These are phyloP conservation scores for Psix sp. DNA, from an alignment of 1,140 invertebrate species.

Conservation along the genomic window DNA sequence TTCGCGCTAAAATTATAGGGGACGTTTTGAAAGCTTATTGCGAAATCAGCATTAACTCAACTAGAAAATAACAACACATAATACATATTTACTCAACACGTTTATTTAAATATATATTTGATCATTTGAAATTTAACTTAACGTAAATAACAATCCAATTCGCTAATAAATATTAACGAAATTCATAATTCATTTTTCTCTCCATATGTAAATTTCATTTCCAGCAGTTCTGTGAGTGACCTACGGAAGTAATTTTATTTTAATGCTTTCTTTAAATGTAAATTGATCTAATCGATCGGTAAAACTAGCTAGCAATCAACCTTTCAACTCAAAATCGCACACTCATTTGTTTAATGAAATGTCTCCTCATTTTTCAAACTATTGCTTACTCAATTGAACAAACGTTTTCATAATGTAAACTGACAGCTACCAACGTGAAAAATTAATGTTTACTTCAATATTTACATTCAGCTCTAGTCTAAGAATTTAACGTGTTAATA, in stretches of 20 bases:
- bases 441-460: too few relatives aligned
- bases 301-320: conserved; percentile 1
- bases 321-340: conserved; percentile 6
- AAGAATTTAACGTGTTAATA: too few relatives aligned
- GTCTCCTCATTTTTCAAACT: conserved; percentile 1
- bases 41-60: background rate
- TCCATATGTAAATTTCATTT: background rate
- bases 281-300: conserved; percentile 15
- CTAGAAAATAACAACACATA: too few relatives aligned
- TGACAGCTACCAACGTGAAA: conserved; percentile 1
- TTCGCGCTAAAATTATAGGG: too few relatives aligned
- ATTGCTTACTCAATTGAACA: background rate
- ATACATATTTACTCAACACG: too few relatives aligned
- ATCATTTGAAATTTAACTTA: too few relatives aligned
- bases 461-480: too few relatives aligned
- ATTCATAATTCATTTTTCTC: too few relatives aligned
- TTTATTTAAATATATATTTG: too few relatives aligned
- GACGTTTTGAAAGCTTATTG: background rate
- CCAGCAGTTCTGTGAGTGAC: background rate
- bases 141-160: too few relatives aligned
- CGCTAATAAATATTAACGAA: too few relatives aligned
- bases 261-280: conserved; percentile 5
- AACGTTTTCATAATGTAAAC: background rate
- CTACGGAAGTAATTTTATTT: background rate
- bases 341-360: background rate